Conservation (phyloP, 2,888 invertebrate genomes). For the Chaitophorus viminalis region DNA sequence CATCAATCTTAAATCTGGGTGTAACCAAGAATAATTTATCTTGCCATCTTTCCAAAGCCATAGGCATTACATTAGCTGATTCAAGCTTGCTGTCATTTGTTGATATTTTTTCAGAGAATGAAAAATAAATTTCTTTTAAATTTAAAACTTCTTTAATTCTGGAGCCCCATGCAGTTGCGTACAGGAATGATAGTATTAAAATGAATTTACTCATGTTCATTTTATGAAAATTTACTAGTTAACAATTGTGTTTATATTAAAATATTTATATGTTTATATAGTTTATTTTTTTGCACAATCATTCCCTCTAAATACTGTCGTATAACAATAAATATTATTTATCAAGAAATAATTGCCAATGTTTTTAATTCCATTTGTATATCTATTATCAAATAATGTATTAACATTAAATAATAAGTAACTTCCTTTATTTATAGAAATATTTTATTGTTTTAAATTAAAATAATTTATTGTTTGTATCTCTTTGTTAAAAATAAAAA, state of each 20-base stretch:
- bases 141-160: constrained; percentile 64
- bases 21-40: constrained; percentile 65
- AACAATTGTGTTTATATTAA: not conserved
- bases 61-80: constrained; percentile 64
- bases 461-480: not conserved
- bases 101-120: constrained; percentile 54
- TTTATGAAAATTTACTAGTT: not conserved
- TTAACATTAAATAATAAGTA: constrained; percentile 11
- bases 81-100: constrained; percentile 62
- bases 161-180: not conserved
- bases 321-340: not conserved
- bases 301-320: constrained; percentile 14
- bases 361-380: constrained; percentile 9
- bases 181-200: constrained; percentile 13
- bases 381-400: not conserved
- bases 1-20: constrained; percentile 65
- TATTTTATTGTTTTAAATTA: not conserved
- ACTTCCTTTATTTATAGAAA: not conserved
- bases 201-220: constrained; percentile 18
- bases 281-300: constrained; percentile 11
- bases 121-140: constrained; percentile 65
- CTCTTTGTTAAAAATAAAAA: too few relatives aligned
- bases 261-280: constrained; percentile 24
- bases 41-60: constrained; percentile 65
- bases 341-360: not conserved